These are phyloP conservation scores for Apostichopus californicus DNA, from an alignment of 35 echinoderm and acorn worm species.

Conservation along the genomic window DNA sequence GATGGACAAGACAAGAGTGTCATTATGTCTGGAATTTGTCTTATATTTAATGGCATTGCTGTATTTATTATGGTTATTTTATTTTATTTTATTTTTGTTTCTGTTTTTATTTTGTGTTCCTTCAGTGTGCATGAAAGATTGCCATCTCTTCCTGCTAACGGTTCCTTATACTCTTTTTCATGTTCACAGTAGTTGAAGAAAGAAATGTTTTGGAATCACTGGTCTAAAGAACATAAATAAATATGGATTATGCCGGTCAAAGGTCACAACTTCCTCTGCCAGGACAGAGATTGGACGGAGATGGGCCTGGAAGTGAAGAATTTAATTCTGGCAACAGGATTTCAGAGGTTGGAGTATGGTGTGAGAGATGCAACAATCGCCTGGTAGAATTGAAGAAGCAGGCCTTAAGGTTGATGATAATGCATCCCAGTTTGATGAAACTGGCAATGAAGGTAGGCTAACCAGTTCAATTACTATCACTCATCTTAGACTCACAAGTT, in stretches of 20 bases:
- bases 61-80: background rate
- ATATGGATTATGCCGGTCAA: slow-evolving; percentile 46
- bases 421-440: slow-evolving; percentile 86
- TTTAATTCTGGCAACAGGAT: slow-evolving; percentile 3
- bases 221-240: background rate
- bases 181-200: slow-evolving; percentile 5
- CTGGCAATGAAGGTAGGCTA: slow-evolving; percentile 90
- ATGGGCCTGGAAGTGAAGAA: background rate
- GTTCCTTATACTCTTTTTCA: background rate
- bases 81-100: background rate
- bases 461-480: no score
- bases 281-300: slow-evolving; percentile 15
- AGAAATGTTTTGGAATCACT: slow-evolving; percentile 20
- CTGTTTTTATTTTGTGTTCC: background rate
- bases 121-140: no score
- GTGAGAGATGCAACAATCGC: slow-evolving; percentile 94
- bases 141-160: no score
- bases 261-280: slow-evolving; percentile 18
- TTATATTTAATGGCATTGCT: no score
- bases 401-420: slow-evolving; percentile 91
- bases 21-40: no score
- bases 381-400: slow-evolving; percentile 98
- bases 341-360: slow-evolving; percentile 71
- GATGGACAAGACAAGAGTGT: no score
- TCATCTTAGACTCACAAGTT: no score